Conservation (phyloP, 1,140 invertebrate genomes). For the Trichoplusia ni region DNA sequence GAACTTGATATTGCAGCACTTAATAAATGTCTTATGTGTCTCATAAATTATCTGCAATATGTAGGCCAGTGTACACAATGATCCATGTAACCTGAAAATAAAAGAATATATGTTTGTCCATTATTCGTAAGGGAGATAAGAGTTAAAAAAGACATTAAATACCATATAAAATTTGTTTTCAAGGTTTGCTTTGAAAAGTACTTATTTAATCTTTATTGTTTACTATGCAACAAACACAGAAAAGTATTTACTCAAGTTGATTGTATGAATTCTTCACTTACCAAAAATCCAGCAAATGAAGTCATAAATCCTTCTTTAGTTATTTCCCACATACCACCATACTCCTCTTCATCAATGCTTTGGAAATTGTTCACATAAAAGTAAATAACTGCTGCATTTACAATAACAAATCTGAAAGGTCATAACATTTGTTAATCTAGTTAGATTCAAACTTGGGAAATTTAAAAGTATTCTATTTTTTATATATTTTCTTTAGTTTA, state of each 20-base stretch:
- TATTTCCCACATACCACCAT: conserved; percentile 95
- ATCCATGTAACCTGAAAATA: conserved; percentile 93
- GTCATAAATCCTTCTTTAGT: conserved; percentile 99
- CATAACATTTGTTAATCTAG: not conserved
- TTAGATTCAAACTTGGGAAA: conserved; percentile 28
- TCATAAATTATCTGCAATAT: conserved; percentile 83
- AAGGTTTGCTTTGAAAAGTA: not conserved
- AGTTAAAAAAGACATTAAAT: not conserved
- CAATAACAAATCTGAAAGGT: conserved; percentile 91
- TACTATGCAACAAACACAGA: too few relatives aligned
- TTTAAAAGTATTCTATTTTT: not conserved
- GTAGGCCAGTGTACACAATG: conserved; percentile 94
- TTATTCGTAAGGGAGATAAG: too few relatives aligned
- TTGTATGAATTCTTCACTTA: conserved; percentile 77
- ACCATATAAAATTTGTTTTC: not conserved
- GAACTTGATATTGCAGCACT: conserved; percentile 2
- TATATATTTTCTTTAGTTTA: not conserved
- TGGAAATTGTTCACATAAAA: conserved; percentile 96
- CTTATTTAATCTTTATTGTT: not conserved
- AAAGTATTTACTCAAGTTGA: not conserved
- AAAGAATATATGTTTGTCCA: conserved; percentile 14
- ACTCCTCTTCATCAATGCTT: conserved; percentile 97
- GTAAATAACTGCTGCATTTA: conserved; percentile 95
- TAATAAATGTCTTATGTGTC: conserved; percentile 27
- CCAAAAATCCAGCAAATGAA: conserved; percentile 98